phyloP scores from a whole-genome alignment of 2,888 invertebrate genomes.

The Pachymerium ferrugineum region DNA sequence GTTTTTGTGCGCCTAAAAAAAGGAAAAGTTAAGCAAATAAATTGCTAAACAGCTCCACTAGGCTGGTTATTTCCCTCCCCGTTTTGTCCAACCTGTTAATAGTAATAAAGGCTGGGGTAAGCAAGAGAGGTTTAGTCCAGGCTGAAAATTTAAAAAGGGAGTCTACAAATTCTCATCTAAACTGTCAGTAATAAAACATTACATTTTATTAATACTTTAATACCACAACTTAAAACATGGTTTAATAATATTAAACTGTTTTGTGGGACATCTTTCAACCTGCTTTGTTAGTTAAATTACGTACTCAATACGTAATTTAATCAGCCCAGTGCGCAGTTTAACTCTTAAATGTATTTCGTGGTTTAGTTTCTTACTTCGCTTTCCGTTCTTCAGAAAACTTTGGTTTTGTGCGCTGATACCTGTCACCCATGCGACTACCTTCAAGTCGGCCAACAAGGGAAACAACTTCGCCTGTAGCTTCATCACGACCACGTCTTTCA shows the following conservation, averaged over 20 bases:
- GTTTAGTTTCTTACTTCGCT: slow-evolving; percentile 68
- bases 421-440: slow-evolving; percentile 94
- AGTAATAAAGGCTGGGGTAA: neutral
- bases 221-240: no score
- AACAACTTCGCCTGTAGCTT: slow-evolving; percentile 97
- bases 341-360: no score
- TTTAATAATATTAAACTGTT: no score
- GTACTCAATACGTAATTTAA: no score
- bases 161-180: no score
- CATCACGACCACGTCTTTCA: slow-evolving; percentile 93
- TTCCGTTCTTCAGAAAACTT: slow-evolving; percentile 89
- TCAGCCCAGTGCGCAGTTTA: no score
- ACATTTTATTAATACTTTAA: no score
- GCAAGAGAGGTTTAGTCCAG: neutral
- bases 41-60: neutral
- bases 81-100: neutral
- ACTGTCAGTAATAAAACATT: no score
- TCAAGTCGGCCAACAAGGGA: slow-evolving; percentile 84
- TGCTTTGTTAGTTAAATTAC: no score
- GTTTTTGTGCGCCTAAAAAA: slow-evolving; percentile 28
- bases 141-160: no score
- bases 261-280: no score
- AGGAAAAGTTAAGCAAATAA: neutral
- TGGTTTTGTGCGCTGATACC: slow-evolving; percentile 85
- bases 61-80: neutral